phyloP scores from a whole-genome alignment of 2,113 vertebrate species.

The Hyperopisus bebe region DNA sequence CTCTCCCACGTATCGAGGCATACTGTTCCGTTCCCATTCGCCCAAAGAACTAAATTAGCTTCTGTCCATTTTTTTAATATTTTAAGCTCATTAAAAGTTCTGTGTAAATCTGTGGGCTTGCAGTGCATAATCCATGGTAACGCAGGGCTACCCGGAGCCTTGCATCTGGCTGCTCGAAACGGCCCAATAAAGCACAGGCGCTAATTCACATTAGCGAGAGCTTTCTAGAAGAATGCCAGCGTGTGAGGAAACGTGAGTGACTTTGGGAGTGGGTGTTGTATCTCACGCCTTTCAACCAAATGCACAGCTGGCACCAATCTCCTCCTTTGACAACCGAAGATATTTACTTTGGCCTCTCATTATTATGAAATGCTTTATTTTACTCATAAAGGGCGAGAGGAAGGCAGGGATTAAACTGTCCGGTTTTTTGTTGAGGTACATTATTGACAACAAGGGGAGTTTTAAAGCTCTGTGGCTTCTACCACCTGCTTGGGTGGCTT shows the following conservation, averaged over 20 bases:
- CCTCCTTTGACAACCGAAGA: background rate
- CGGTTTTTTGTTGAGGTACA: background rate
- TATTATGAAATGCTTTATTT: background rate
- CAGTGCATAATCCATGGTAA: background rate
- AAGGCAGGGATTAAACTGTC: background rate
- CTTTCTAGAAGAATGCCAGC: background rate
- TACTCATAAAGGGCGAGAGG: background rate
- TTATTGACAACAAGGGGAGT: background rate
- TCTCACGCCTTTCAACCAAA: background rate
- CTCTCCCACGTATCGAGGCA: background rate
- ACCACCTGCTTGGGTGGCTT: background rate
- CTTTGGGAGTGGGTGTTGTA: background rate
- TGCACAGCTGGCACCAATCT: background rate
- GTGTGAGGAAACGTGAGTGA: background rate
- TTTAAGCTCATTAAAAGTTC: slow-evolving; percentile 7
- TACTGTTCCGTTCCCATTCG: background rate
- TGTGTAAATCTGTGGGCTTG: background rate
- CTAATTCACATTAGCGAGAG: background rate
- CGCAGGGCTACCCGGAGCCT: background rate
- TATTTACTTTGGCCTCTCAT: background rate
- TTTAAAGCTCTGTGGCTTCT: background rate
- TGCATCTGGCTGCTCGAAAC: background rate
- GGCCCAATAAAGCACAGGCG: background rate
- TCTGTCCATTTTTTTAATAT: background rate
- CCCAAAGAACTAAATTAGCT: background rate